phyloP scores from a whole-genome alignment of 1,140 invertebrate genomes.

The Ridgeia piscesae region DNA sequence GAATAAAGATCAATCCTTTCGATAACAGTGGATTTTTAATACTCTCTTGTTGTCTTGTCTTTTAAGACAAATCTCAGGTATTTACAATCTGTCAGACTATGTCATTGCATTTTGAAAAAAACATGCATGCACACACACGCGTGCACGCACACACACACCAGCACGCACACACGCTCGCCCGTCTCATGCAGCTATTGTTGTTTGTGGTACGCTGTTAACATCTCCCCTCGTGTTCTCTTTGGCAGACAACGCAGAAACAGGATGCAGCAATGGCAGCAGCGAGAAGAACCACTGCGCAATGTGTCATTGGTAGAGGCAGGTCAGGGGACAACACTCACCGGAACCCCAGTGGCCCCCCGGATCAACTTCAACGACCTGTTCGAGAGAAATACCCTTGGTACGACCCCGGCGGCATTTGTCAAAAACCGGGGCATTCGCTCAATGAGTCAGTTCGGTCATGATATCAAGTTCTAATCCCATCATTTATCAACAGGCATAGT shows the following conservation, averaged over 20 bases:
- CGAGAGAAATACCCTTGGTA: neutral
- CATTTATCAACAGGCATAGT: too few species aligned
- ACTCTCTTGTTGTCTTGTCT: too few species aligned
- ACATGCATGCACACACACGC: too few species aligned
- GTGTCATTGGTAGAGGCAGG: neutral
- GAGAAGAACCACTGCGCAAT: neutral
- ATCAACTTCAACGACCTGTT: neutral
- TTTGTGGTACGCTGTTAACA: too few species aligned
- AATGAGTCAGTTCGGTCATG: neutral
- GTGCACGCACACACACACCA: too few species aligned
- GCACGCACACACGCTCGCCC: too few species aligned
- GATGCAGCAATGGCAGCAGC: neutral
- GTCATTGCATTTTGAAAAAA: too few species aligned
- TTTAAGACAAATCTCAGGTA: too few species aligned
- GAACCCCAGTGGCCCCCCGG: neutral
- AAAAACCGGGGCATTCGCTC: neutral
- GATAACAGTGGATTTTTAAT: too few species aligned
- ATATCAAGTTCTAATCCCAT: neutral
- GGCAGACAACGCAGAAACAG: neutral
- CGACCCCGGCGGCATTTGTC: neutral
- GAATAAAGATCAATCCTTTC: too few species aligned
- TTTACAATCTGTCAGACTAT: too few species aligned
- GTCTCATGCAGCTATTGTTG: too few species aligned
- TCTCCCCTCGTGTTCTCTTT: neutral
- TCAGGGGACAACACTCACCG: neutral